Evolutionary conservation across 2,888 invertebrate species (phyloP).

Genomic region (Drosophila quinaria): DNA sequence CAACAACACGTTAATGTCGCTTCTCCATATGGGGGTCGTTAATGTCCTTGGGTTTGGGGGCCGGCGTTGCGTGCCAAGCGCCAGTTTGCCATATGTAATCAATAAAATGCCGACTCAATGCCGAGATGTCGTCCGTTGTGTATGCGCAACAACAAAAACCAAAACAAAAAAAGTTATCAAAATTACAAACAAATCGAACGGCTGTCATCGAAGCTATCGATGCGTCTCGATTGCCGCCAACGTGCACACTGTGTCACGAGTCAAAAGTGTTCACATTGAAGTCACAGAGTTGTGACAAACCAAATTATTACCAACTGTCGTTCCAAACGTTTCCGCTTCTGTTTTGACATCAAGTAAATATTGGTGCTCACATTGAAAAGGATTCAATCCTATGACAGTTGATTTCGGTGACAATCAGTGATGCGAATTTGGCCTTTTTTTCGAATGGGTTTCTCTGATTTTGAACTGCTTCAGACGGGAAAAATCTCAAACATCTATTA

Average conservation of each 20-base stretch:
- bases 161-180: slow-evolving; percentile 27
- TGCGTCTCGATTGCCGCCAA: not conserved
- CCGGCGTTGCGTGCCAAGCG: slow-evolving; percentile 70
- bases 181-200: slow-evolving; percentile 30
- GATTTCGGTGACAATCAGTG: no score
- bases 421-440: no score
- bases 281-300: no score
- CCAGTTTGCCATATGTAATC: slow-evolving; percentile 64
- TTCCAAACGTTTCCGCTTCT: no score
- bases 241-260: not conserved
- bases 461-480: no score
- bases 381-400: no score
- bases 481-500: no score
- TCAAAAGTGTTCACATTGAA: not conserved
- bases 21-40: slow-evolving; percentile 58
- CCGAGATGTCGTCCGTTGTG: slow-evolving; percentile 32
- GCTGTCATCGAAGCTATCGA: slow-evolving; percentile 32
- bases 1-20: slow-evolving; percentile 49
- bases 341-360: no score
- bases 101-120: slow-evolving; percentile 65
- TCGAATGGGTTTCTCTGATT: no score
- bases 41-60: slow-evolving; percentile 74
- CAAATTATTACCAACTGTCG: no score
- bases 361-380: no score
- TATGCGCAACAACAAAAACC: slow-evolving; percentile 28